Conservation (phyloP, 1,140 invertebrate species). For the Plodia interpunctella region DNA sequence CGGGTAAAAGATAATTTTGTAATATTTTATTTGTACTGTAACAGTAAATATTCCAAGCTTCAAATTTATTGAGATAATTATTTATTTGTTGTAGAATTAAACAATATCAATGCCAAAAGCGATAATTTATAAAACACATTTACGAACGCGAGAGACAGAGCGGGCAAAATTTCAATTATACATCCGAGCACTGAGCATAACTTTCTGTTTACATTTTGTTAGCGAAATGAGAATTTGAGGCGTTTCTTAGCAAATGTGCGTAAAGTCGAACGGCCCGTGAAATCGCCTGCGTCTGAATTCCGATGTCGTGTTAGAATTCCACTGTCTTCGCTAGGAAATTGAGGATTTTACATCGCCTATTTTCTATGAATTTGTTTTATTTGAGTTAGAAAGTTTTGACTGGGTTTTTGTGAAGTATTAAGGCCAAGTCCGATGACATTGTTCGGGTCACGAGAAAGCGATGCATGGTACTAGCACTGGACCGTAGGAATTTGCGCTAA, state of each 20-base stretch:
- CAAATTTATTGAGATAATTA: too few relatives aligned
- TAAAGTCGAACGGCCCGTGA: conserved; percentile 1
- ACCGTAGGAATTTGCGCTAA: too few relatives aligned
- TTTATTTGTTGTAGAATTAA: background rate
- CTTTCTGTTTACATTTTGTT: conserved; percentile 7
- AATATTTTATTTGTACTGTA: too few relatives aligned
- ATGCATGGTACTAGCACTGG: too few relatives aligned
- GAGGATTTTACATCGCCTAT: background rate
- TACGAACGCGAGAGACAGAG: conserved; percentile 1
- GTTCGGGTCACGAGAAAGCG: too few relatives aligned
- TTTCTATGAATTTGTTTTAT: background rate
- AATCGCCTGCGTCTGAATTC: background rate
- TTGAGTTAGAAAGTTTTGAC: background rate
- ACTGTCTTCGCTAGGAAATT: background rate
- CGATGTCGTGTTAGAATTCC: background rate
- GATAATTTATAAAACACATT: background rate
- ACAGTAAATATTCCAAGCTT: too few relatives aligned
- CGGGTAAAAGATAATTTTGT: too few relatives aligned
- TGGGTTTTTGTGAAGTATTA: too few relatives aligned
- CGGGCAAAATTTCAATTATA: background rate
- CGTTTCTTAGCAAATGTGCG: conserved; percentile 6
- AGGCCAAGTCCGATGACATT: too few relatives aligned
- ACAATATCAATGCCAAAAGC: background rate
- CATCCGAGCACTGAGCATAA: background rate
- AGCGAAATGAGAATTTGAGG: conserved; percentile 4